Evolutionary conservation across 2,113 vertebrate genomes (phyloP), one percentile per base, ranked within the genome.

Genomic region (Dicerorhinus sumatrensis): DNA sequence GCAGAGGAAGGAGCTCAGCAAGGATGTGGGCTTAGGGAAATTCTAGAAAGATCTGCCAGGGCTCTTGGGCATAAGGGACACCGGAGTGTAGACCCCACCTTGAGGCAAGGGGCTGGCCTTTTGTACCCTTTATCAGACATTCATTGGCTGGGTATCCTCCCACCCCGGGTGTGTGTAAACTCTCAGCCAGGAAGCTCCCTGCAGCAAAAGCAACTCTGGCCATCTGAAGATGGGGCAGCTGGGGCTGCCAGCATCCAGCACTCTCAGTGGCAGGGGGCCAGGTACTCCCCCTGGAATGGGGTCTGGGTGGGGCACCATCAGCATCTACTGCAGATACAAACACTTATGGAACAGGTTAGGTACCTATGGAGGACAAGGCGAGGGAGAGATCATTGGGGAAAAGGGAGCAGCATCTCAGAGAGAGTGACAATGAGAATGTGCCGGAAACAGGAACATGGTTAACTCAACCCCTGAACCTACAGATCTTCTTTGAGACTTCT

Each of bases 391-490:
- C 21, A 4, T 2, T 18, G 75, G 20, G 14, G 7, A 8, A 17
- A 29, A 21, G 3, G 7, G 56, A 82, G 10, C 42, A 21, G 29
- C 12, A 0, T 6, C 86, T 63, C 86, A 18, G 46, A 48, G 18
- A 46, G 27, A 60, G 20, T 0, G 23, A 39, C 0, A 0, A 8
- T 0, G 8, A 69, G 72, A n/a, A 36, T 12, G 33, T 10, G 6
- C 87, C 25, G 1, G 58, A 46, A 77, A 73, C 0, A 31, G 76
- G 48, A 25, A 21, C 0, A 0, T 0, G 29, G 39, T 46, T 3
- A 65, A 36, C 88, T 67, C 60, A 25, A 0, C 33, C 54, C 16
- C 51, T 2, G 42, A 75, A 36, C 62, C 51, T 3, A 14, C 29
- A n/a, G 27, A 39, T 29, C 33, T 13, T 39, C 73, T 67, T 4